phyloP scores from a whole-genome alignment of 2,888 invertebrate species.

The Drosophila antonietae region DNA sequence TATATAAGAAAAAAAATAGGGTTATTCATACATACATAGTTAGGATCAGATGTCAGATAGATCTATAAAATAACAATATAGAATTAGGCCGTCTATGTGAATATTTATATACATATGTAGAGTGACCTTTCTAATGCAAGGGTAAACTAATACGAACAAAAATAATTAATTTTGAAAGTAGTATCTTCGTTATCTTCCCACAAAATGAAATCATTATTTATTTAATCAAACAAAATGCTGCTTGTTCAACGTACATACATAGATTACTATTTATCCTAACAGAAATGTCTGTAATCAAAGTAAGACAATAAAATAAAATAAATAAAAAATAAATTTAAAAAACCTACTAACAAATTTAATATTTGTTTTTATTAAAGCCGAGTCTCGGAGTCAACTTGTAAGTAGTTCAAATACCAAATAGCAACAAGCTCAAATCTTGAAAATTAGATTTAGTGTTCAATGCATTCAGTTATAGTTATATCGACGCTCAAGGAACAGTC shows the following conservation, averaged over 20 bases:
- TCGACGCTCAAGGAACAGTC: too few relatives aligned
- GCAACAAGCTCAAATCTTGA: too few relatives aligned
- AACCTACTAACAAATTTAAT: constrained; percentile 45
- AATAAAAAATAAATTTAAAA: constrained; percentile 14
- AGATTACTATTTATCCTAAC: constrained; percentile 35
- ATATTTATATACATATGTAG: background rate
- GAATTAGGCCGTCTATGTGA: background rate
- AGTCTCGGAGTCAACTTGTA: too few relatives aligned
- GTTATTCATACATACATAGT: background rate
- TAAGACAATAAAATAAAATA: constrained; percentile 15
- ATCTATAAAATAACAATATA: constrained; percentile 1
- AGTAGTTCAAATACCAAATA: too few relatives aligned
- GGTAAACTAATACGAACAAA: background rate
- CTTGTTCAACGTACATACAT: constrained; percentile 17
- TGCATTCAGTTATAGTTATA: too few relatives aligned
- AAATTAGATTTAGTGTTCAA: too few relatives aligned
- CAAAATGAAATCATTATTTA: constrained; percentile 9
- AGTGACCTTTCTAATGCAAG: constrained; percentile 1
- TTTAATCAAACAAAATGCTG: constrained; percentile 12
- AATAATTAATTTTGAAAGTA: constrained; percentile 8
- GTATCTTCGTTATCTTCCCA: constrained; percentile 6
- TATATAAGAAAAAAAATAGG: background rate
- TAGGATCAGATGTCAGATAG: background rate
- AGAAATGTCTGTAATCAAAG: constrained; percentile 37
- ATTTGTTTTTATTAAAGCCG: constrained; percentile 11